These are phyloP conservation scores for Sakesphorus luctuosus DNA, from an alignment of 2,113 vertebrate genomes.

Conservation along the genomic window DNA sequence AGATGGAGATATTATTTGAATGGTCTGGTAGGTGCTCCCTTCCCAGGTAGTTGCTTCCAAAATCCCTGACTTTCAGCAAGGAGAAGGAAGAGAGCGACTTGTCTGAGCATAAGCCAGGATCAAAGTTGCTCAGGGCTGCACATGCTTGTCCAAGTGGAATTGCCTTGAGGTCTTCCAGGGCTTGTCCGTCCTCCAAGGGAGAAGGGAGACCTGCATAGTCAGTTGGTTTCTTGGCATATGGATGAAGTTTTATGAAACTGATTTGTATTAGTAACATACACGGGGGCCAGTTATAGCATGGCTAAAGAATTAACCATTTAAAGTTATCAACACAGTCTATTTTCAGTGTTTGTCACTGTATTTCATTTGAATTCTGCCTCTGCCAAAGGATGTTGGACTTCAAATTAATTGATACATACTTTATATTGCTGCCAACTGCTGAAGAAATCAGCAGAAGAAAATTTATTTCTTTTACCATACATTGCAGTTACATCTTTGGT, in stretches of 20 bases:
- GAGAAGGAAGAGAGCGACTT: not conserved
- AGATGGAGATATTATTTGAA: not conserved
- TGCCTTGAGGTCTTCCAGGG: not conserved
- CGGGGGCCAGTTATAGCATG: not conserved
- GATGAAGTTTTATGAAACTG: not conserved
- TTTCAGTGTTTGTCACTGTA: rapidly evolving
- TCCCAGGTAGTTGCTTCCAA: not conserved
- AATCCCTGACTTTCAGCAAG: not conserved
- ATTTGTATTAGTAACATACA: not conserved
- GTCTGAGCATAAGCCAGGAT: not conserved
- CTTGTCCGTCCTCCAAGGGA: not conserved
- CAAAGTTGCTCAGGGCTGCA: rapidly evolving
- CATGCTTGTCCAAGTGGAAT: not conserved
- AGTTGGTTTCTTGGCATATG: not conserved
- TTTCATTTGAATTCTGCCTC: not conserved
- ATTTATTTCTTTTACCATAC: not conserved
- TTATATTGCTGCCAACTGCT: not conserved
- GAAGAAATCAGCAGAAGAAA: not conserved
- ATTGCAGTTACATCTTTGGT: not conserved
- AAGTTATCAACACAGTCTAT: not conserved
- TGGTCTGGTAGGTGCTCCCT: not conserved
- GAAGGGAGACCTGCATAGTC: rapidly evolving
- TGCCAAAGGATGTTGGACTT: not conserved
- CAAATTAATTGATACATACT: not conserved
- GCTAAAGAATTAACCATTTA: not conserved